A percentile compares a stretch with the other conserved stretches of the same genome.
These are phyloP conservation scores for Drosophila kikkawai DNA, from an alignment of 1,140 invertebrate species.

Conservation along the genomic window DNA sequence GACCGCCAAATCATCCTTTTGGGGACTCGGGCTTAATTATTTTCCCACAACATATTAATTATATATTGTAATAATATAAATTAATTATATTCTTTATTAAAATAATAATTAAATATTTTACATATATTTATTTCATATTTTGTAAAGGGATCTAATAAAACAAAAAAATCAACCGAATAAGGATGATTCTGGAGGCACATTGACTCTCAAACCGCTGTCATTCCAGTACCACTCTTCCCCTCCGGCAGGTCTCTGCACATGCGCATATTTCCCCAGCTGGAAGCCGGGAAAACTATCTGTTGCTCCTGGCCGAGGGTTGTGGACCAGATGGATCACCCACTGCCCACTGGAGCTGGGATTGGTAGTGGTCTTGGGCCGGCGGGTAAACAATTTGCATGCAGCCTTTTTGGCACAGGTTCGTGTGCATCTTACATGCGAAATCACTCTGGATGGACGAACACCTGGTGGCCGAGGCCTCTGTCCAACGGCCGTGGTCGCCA, in stretches of 20 bases:
- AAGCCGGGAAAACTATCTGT: slow-evolving; percentile 72
- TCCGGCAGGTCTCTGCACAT: slow-evolving; percentile 32
- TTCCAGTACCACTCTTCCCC: slow-evolving; percentile 33
- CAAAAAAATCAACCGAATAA: background rate
- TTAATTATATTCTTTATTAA: background rate
- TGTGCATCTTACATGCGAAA: slow-evolving; percentile 62
- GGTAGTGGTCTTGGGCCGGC: slow-evolving; percentile 8
- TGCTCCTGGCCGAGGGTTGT: slow-evolving; percentile 50
- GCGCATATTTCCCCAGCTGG: slow-evolving; percentile 49
- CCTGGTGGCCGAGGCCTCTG: slow-evolving; percentile 16
- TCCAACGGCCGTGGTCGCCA: slow-evolving; percentile 25
- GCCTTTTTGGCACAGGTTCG: slow-evolving; percentile 49
- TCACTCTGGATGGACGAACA: slow-evolving; percentile 44
- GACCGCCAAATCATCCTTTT: background rate
- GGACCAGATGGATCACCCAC: background rate
- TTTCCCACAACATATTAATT: background rate
- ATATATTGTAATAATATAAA: background rate
- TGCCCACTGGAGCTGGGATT: slow-evolving; percentile 1
- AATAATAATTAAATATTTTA: background rate
- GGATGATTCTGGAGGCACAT: too few species aligned
- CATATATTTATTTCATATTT: background rate
- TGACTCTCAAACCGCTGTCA: background rate
- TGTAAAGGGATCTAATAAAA: background rate
- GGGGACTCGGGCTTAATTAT: too few species aligned
- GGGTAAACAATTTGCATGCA: slow-evolving; percentile 59